These are phyloP conservation scores for Echiichthys vipera DNA, from an alignment of 2,797 vertebrate species.

Conservation along the genomic window DNA sequence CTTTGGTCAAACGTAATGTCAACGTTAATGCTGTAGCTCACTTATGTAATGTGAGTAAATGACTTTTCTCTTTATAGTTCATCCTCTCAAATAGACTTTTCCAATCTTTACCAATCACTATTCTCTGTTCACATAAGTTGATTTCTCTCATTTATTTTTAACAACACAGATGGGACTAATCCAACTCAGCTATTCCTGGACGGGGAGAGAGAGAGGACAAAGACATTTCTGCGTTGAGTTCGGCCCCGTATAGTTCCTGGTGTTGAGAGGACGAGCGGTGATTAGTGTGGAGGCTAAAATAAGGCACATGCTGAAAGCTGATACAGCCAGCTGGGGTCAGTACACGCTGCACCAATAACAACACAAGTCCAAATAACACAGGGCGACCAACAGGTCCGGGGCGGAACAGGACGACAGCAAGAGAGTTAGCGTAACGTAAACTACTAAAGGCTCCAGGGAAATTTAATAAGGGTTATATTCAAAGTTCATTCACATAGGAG, in stretches of 20 bases:
- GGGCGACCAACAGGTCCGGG: background rate
- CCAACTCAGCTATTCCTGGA: slow-evolving; percentile 56
- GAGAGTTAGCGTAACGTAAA: background rate
- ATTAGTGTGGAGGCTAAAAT: slow-evolving; percentile 65
- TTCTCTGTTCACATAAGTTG: background rate
- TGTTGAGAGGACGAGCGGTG: slow-evolving; percentile 23
- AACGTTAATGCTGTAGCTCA: background rate
- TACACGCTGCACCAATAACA: background rate
- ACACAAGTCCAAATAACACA: slow-evolving; percentile 19
- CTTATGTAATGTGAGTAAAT: slow-evolving; percentile 4
- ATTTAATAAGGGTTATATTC: too few species aligned
- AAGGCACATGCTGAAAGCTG: slow-evolving; percentile 70
- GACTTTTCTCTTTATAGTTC: too few species aligned
- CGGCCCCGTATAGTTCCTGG: slow-evolving; percentile 13
- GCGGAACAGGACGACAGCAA: background rate
- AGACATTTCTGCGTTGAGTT: slow-evolving; percentile 46
- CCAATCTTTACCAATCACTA: background rate
- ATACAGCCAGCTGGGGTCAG: slow-evolving; percentile 57
- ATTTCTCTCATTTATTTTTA: background rate
- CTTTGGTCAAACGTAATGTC: background rate
- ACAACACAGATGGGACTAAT: slow-evolving; percentile 37
- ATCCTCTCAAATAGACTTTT: background rate
- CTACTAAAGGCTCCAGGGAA: too few species aligned
- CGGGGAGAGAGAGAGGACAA: slow-evolving; percentile 48
- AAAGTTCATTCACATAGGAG: too few species aligned